phyloP scores from a whole-genome alignment of 2,888 invertebrate species.

The Trichogramma dendrolimi region DNA sequence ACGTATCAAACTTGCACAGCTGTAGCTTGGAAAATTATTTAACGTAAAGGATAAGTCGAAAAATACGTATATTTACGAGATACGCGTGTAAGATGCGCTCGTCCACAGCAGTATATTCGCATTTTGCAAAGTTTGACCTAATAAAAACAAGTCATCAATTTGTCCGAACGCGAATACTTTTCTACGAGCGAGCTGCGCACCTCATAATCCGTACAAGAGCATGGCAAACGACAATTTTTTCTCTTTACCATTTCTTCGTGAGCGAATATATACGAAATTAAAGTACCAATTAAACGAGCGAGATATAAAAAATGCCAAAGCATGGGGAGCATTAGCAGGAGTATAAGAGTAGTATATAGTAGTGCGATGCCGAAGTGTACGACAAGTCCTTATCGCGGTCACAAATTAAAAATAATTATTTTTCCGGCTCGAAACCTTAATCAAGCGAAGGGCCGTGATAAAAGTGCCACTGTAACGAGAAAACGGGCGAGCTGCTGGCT shows the following conservation, averaged over 20 bases:
- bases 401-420: conserved; percentile 53
- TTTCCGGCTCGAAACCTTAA: conserved; percentile 49
- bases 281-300: conserved; percentile 38
- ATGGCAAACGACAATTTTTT: conserved; percentile 1
- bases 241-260: not conserved
- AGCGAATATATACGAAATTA: conserved; percentile 35
- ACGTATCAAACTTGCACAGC: too few relatives aligned
- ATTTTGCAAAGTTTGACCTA: conserved; percentile 5
- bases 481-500: conserved; percentile 37
- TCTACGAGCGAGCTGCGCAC: too few relatives aligned
- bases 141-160: conserved; percentile 14
- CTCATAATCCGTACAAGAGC: not conserved
- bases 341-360: not conserved
- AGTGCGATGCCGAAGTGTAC: conserved; percentile 34
- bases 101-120: conserved; percentile 5
- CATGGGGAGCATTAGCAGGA: conserved; percentile 21
- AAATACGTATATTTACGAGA: not conserved
- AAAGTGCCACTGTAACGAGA: conserved; percentile 34
- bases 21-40: conserved; percentile 29
- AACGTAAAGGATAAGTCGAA: conserved; percentile 22
- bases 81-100: not conserved
- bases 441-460: conserved; percentile 36
- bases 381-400: conserved; percentile 46
- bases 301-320: conserved; percentile 39
- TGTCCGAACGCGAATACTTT: not conserved